phyloP scores from a whole-genome alignment of 23 tunicate species.

The Corella eumyota region DNA sequence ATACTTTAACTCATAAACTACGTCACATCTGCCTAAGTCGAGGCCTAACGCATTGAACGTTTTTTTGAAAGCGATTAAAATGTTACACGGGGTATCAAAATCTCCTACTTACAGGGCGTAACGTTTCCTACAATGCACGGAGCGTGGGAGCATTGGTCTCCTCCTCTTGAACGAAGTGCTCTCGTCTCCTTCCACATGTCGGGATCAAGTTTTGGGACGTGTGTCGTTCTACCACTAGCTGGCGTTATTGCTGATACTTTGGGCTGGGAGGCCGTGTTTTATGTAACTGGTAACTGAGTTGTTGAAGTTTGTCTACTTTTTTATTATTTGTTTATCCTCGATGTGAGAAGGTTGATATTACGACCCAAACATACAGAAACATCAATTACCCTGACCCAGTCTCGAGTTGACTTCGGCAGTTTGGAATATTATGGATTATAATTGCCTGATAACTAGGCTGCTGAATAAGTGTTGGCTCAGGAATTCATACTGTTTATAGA shows the following conservation, averaged over 20 bases:
- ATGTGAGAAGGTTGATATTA: too few relatives aligned
- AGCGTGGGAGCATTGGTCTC: constrained; percentile 81
- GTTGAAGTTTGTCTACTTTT: constrained; percentile 5
- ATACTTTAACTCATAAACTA: neutral
- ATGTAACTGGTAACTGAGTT: constrained; percentile 45
- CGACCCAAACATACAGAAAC: too few relatives aligned
- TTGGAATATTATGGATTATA: too few relatives aligned
- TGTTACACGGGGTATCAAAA: too few relatives aligned
- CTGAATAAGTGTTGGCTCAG: too few relatives aligned
- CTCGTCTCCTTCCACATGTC: constrained; percentile 40
- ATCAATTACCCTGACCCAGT: too few relatives aligned
- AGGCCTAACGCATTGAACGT: too few relatives aligned
- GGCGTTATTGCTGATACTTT: constrained; percentile 36
- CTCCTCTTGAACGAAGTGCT: constrained; percentile 65
- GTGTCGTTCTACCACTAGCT: constrained; percentile 52
- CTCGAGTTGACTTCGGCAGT: too few relatives aligned
- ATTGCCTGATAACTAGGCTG: too few relatives aligned
- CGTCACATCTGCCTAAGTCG: too few relatives aligned
- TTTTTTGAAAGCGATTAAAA: too few relatives aligned
- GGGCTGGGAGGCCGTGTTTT: constrained; percentile 84
- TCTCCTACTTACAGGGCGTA: constrained; percentile 28
- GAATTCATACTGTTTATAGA: too few relatives aligned
- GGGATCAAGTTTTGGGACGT: constrained; percentile 67
- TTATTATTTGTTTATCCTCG: neutral
- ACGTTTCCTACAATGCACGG: constrained; percentile 63